Base-by-base conservation (phyloP, 2,113 vertebrate genomes). In the Lichenostomus cassidix region DNA sequence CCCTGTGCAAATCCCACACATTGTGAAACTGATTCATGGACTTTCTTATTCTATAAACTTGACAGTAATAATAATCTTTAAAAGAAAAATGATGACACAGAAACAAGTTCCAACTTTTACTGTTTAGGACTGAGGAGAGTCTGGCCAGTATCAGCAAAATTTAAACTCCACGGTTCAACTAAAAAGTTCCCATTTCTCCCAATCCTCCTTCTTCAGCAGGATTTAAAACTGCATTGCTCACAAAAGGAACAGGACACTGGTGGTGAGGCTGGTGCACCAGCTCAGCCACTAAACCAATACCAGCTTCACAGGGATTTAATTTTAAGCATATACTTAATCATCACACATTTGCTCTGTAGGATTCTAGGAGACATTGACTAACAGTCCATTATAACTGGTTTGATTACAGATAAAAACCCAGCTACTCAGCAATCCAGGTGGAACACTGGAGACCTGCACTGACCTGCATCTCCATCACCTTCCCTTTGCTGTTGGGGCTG, bases 391-490 rank as follows among this genome's bases (percentile, higher is more conserved):
- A 27, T 71, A 87, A 86, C 39, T 35, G 16, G 24, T 16, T 47
- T 83, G 37, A 79, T 68, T 46, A 24, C 0, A 90, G 41, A 35
- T 44, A 60, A 86, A 42, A 59, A 2, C 31, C 8, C 70, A 90
- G 74, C 39, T 46, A 47, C 59, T 11, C 49, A 80, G 47, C 15
- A 85, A 47, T 4, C 20, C 64, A 69, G 79, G 19, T 8, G n/a
- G 47, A 64, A 64, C 12, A 65, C 8, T 2, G 18, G 33, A 35
- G 62, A n/a, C 5, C 50, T 42, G 89, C 63, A 92, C 98, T 96
- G 96, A 99, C 99, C 99, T 99, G 99, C 99, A 99, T 99, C 96
- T 99, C 99, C 97, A 99, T 98, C 96, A 99, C 99, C 70, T 99
- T 99, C 93, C 98, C 99, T 92, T 99, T 99, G 98, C 99, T 99